Conservation (phyloP, 2,113 vertebrate genomes). For the Hucho hucho region DNA sequence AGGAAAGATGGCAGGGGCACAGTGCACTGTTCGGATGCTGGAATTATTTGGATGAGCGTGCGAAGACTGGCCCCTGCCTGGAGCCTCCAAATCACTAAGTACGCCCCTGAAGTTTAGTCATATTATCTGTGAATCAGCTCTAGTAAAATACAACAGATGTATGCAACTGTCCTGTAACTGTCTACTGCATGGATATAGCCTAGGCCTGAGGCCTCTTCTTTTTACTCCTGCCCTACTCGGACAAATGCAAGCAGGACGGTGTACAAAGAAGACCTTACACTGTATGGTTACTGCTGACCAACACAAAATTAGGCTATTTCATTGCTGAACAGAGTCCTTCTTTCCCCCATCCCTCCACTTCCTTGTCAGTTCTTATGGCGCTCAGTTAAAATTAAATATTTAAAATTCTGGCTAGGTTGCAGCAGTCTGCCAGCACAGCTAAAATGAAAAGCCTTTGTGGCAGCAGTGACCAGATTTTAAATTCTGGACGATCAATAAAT, state of each 20-base stretch:
- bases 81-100: no score
- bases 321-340: constrained; percentile 42
- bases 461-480: constrained; percentile 93
- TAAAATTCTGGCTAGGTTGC: constrained; percentile 76
- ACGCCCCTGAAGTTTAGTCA: no score
- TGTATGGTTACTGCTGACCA: neutral
- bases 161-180: no score
- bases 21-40: no score
- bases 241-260: neutral
- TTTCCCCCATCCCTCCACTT: constrained; percentile 44
- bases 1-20: no score
- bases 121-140: no score
- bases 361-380: constrained; percentile 74
- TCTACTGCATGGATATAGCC: neutral
- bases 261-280: neutral
- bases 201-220: neutral
- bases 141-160: no score
- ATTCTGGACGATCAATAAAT: constrained; percentile 91
- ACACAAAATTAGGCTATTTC: constrained; percentile 4
- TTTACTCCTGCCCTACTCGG: neutral
- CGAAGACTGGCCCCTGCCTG: no score
- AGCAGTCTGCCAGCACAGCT: constrained; percentile 82
- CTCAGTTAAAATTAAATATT: constrained; percentile 86
- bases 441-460: constrained; percentile 86
- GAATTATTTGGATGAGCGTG: no score